phyloP scores from a whole-genome alignment of 2,113 vertebrate genomes.

The Stigmatopora nigra region DNA sequence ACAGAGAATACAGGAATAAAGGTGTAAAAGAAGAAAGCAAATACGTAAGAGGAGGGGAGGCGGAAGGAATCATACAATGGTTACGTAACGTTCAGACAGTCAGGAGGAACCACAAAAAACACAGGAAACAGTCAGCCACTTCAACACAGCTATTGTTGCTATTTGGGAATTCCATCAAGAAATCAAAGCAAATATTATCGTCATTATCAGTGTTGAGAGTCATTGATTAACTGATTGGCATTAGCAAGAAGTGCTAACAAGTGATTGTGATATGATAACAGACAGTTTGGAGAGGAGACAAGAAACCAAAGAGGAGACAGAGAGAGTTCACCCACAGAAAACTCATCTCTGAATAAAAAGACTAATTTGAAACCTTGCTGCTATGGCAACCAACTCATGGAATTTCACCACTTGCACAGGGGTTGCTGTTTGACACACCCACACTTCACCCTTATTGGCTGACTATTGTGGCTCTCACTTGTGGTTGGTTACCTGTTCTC shows the following conservation, averaged over 20 bases:
- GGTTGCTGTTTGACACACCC: slow-evolving; percentile 47
- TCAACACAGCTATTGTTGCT: neutral
- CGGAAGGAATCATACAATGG: slow-evolving; percentile 14
- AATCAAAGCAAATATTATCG: neutral
- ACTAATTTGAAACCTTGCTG: slow-evolving; percentile 72
- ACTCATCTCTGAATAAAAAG: slow-evolving; percentile 67
- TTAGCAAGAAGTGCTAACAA: slow-evolving; percentile 9
- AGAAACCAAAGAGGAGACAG: slow-evolving; percentile 47
- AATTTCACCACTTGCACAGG: slow-evolving; percentile 65
- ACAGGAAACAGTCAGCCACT: slow-evolving; percentile 8
- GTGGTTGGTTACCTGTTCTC: slow-evolving; percentile 82
- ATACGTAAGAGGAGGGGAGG: neutral
- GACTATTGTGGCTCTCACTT: slow-evolving; percentile 13
- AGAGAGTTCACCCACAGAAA: slow-evolving; percentile 66
- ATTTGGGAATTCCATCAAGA: neutral
- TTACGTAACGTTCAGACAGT: slow-evolving; percentile 20
- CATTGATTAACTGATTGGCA: slow-evolving; percentile 4
- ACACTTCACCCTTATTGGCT: slow-evolving; percentile 48
- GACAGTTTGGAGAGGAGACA: slow-evolving; percentile 50
- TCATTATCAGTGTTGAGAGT: neutral
- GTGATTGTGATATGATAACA: slow-evolving; percentile 38
- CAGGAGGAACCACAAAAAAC: slow-evolving; percentile 12
- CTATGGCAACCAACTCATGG: slow-evolving; percentile 73
- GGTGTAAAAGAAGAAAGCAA: slow-evolving; percentile 13
- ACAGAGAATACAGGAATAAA: slow-evolving; percentile 28